phyloP scores from a whole-genome alignment of 1,140 invertebrate genomes.

The Caerostris darwini region DNA sequence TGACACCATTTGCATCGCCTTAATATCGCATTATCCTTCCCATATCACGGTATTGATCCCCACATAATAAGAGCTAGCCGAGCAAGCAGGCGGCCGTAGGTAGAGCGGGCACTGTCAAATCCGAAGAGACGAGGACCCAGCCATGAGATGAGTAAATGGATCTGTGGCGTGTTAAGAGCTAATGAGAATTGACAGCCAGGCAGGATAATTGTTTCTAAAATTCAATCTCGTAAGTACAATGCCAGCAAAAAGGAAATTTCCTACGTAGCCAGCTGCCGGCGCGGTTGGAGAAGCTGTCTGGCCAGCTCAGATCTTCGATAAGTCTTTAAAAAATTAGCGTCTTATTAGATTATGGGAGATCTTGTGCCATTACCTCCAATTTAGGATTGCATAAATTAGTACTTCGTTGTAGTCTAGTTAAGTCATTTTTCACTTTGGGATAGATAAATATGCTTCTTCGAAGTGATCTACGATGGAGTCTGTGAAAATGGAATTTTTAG shows the following conservation, averaged over 20 bases:
- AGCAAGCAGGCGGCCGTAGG: background rate
- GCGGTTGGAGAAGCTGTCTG: background rate
- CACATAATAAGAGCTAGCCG: background rate
- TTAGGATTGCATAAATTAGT: background rate
- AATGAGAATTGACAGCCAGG: conserved; percentile 54
- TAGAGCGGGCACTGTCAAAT: conserved; percentile 29
- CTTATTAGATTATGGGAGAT: background rate
- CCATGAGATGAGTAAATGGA: conserved; percentile 29
- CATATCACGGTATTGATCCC: conserved; percentile 8
- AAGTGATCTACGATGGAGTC: background rate
- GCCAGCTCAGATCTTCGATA: background rate
- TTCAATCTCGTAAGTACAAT: conserved; percentile 43
- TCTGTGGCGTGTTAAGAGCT: conserved; percentile 47
- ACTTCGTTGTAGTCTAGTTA: background rate
- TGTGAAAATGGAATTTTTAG: too few relatives aligned
- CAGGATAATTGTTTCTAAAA: conserved; percentile 46
- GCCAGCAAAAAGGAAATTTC: background rate
- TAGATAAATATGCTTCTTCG: background rate
- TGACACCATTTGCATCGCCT: background rate
- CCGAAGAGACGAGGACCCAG: background rate
- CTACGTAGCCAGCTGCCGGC: background rate
- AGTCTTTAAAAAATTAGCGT: conserved; percentile 29
- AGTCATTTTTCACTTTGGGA: background rate
- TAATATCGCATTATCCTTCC: conserved; percentile 18
- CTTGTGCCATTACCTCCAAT: background rate